Base-by-base conservation (phyloP, 2,797 vertebrate genomes). In the Borostomias antarcticus region DNA sequence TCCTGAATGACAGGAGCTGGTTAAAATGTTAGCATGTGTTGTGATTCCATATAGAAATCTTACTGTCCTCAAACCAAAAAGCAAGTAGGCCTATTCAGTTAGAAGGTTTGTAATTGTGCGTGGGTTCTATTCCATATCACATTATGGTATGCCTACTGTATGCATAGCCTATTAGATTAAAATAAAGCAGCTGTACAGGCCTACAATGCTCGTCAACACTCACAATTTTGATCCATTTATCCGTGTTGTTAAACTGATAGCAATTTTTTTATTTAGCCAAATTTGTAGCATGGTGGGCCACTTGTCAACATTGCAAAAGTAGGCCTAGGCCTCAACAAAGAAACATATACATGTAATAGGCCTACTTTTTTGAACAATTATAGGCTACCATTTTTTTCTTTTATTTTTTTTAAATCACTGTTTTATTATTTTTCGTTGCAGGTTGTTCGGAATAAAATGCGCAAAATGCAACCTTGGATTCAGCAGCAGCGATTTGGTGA, bases 401-500 rank as follows among this genome's bases (percentile, higher is more conserved):
- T 29, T 9, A 56, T 29, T 29, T 9, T 8, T n/a, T 60, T 1
- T 21, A n/a, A 26, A 21, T 56, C 15, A 10, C 21, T 33, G 0
- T 58, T 17, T 45, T 1, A 47, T 10, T 2, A 13, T 1, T 54
- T 17, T 57, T 60, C n/a, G 1, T 66, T 58, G 6, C 92, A 98
- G 95, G 91, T 81, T 97, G 50, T 97, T 96, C 83, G 92, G 93
- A 79, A 92, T 93, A 78, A 96, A 95, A 87, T 98, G 96, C 79
- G 93, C 95, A 37, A 92, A 95, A 88, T 98, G 97, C 85, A 92
- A 92, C 80, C 89, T 93, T 76, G 91, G 93, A 51, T 94, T 98
- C 89, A 94, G 92, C 88, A 96, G 95, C 89, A 94, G 92, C 68
- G 96, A 98, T 72, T 78, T 96, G 82, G 95, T 98, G 82, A 98